Evolutionary conservation across 1,140 invertebrate genomes (phyloP), one percentile per base, ranked within the genome.

Genomic region (Saxidomus purpurata): DNA sequence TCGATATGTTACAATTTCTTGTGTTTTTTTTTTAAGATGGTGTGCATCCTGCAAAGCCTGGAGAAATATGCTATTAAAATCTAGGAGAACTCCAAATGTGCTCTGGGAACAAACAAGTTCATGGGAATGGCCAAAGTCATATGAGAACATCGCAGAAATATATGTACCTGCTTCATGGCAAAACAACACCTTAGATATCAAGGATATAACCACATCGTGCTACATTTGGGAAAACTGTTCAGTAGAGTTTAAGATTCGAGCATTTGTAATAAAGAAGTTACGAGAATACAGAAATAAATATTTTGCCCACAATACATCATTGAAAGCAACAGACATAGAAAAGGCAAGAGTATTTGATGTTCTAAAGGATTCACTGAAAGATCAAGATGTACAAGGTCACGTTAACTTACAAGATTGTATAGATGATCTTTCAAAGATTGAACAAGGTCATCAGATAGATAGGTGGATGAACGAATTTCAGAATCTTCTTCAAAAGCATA

Each of bases 251-350:
- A 36, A 71, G 13, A 38, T 71, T 6, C 3, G 22, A 71, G 11
- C 31, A 22, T 40, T 38, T n/a, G 38, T 71, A 17, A 38, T 71
- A 36, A 71, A 71, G 67, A 36, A 40, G 17, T 0, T 79, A 22
- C 1, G 76, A 55, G 3, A 79, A 55, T 47, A 25, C n/a, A 52
- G 76, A 79, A 79, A 79, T 79, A 13, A 52, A 25, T 79, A 52
- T 55, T 49, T 49, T 36, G 76, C 76, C 1, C 76, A 79, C 34
- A 79, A 79, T 25, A 6, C 47, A 19, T 52, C 47, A 31, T 25
- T 36, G 17, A 52, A n/a, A 52, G 43, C 28, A 55, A 59, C 76
- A 17, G 43, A 52, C 4, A 2, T 34, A 19, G 76, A 79, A 22
- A 52, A 52, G 17, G 25, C 76, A 19, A 6, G 19, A 49, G 76